Base-by-base conservation (phyloP, 2,888 invertebrate genomes). In the Sipha maydis region DNA sequence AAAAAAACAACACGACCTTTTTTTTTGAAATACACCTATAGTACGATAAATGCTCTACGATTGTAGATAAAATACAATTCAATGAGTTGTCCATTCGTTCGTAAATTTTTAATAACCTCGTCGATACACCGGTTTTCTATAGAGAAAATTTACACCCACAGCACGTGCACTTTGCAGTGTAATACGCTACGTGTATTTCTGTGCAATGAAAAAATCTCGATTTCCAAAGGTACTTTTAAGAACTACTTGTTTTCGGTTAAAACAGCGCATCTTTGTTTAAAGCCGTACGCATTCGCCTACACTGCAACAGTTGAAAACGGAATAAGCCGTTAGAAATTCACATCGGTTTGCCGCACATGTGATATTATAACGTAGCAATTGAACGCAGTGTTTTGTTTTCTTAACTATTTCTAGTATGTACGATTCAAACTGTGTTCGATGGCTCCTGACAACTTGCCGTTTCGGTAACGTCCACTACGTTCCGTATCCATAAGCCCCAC, bases 221-320 rank as follows among this genome's bases (percentile, higher is more conserved):
- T 38, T 34, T 83, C 41, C 48, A 83, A 83, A 73, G 73, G 25
- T 28, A 28, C 54, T 73, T 73, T 82, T 7, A 11, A 61, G 34
- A 79, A 54, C 31, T 19, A 73, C 83, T 54, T 34, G 82, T 69
- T 38, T 75, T 38, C 61, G 38, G 75, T 61, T 38, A 56, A 83
- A 84, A 84, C 56, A 84, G 75, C 75, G 75, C 34, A 84, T 84
- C 75, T 75, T 61, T 61, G 54, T 84, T 38, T 56, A 56, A 84
- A 75, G 38, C 21, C 38, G 75, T 21, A 61, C 61, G 5, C 25
- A 21, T 3, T 4, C n/a, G 7, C 25, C 25, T 14, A 61, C 0
- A 61, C 21, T 25, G 61, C 61, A 21, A 25, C 8, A 56, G 54
- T 73, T 17, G 34, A 83, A 25, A 25, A 34, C 54, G 71, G 31